Conservation (phyloP, 2,797 vertebrate genomes). For the Babyrousa celebensis region DNA sequence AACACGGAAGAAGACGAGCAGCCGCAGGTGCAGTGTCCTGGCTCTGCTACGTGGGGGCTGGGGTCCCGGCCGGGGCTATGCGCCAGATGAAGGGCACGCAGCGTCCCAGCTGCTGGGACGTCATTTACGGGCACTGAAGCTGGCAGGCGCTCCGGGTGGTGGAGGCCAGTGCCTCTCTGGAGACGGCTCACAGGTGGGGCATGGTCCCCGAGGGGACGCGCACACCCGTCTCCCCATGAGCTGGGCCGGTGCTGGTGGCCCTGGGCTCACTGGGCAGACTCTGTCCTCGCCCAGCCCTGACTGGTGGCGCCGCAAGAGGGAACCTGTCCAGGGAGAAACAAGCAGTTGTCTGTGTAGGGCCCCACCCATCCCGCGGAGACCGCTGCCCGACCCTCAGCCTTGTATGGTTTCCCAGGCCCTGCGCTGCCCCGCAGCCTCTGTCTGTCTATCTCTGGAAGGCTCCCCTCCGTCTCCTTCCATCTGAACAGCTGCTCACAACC, state of each 20-base stretch:
- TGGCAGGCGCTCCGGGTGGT: neutral
- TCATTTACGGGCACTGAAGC: accelerated
- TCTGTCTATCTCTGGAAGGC: neutral
- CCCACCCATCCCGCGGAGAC: accelerated
- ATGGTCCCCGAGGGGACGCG: accelerated
- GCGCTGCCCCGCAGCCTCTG: neutral
- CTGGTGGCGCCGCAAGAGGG: neutral
- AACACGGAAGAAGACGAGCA: accelerated
- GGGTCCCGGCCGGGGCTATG: neutral
- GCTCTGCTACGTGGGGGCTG: neutral
- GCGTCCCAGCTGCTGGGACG: accelerated
- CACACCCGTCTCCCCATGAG: accelerated
- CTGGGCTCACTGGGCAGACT: accelerated
- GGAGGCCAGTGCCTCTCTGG: accelerated
- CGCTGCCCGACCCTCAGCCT: accelerated
- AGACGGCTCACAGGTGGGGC: neutral
- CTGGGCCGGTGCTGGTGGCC: accelerated
- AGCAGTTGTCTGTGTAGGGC: accelerated
- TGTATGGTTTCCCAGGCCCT: accelerated
- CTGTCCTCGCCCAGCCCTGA: neutral
- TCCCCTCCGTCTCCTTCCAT: too few species aligned
- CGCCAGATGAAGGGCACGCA: accelerated
- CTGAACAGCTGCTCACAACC: accelerated
- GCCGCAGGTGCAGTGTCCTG: accelerated
- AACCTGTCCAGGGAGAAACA: neutral